Evolutionary conservation across 2,888 invertebrate species (phyloP).

Genomic region (Scrobipalpa costella): DNA sequence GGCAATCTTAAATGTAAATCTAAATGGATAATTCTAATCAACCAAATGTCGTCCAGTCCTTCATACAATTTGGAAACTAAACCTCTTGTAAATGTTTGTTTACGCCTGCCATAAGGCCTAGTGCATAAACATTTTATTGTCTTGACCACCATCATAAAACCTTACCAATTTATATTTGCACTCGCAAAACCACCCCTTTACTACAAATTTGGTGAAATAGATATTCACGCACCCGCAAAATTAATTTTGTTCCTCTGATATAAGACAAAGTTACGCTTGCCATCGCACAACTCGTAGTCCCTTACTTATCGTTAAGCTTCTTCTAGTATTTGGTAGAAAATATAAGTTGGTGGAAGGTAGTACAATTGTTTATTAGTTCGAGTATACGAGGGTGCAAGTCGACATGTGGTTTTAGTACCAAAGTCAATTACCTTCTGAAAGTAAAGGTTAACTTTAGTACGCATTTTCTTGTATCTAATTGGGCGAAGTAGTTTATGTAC

Average conservation of each 20-base stretch:
- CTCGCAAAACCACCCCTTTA: neutral
- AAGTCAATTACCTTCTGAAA: conserved; percentile 28
- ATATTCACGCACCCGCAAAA: neutral
- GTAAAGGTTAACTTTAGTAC: conserved; percentile 23
- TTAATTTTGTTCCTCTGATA: neutral
- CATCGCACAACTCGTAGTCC: neutral
- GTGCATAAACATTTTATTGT: conserved; percentile 21
- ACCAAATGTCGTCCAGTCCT: neutral
- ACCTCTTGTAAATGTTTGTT: conserved; percentile 15
- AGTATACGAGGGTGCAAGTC: conserved; percentile 18
- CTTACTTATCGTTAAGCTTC: neutral
- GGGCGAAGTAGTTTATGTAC: neutral
- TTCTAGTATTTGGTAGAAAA: neutral
- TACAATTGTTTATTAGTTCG: conserved; percentile 19
- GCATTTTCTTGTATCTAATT: conserved; percentile 11
- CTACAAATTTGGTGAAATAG: no score
- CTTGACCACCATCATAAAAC: conserved; percentile 11
- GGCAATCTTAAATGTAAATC: no score
- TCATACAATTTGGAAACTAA: conserved; percentile 10
- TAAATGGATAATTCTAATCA: neutral
- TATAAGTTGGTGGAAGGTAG: neutral
- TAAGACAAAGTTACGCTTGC: neutral
- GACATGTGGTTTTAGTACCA: conserved; percentile 18
- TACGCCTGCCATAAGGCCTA: conserved; percentile 9
- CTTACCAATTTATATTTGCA: conserved; percentile 1